Evolutionary conservation across 2,888 invertebrate genomes (phyloP), one percentile per base, ranked within the genome.

Genomic region (Sylvicola cinctus): DNA sequence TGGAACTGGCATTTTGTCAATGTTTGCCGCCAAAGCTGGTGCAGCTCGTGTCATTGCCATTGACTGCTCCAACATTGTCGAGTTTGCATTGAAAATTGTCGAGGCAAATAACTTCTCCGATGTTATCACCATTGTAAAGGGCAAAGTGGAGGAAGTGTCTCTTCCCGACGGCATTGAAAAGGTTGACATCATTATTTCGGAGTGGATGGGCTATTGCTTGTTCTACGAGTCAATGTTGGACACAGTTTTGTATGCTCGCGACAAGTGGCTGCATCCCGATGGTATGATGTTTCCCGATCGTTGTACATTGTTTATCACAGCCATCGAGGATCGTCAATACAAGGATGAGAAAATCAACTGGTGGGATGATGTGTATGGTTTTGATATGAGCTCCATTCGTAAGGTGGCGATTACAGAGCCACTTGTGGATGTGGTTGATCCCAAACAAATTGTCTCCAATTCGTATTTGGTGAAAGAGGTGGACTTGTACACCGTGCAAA

Each of bases 341-440:
- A 99, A 98, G 60, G 96, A 98, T 51, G 96, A 98, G 60, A 99
- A 99, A 62, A 98, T 99, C 46, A 95, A 98, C 62, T 99, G 96
- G 95, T 98, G 98, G 98, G 93, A 96, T 51, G 90, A 90, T 61
- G 98, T 99, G 2, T 98, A 99, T 50, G 98, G 98, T 33, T 99
- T 99, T 53, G 88, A 99, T 58, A 99, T 99, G 98, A 90, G 88
- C 46, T 88, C 88, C 45, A 96, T 99, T 53, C 70, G 95, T 35
- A 85, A 93, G 61, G 90, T 96, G 40, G 98, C 98, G 13, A 91
- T 98, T 43, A 84, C 85, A 26, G 98, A 99, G 60, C 98, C 98
- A 0, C 66, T 99, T 2, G 98, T 99, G 0, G 98, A 99, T 58
- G 88, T 95, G 11, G 98, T 98, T 2, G 96, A 99, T 57, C 87